phyloP scores from a whole-genome alignment of 1,140 invertebrate species.

The Eueides isabella region DNA sequence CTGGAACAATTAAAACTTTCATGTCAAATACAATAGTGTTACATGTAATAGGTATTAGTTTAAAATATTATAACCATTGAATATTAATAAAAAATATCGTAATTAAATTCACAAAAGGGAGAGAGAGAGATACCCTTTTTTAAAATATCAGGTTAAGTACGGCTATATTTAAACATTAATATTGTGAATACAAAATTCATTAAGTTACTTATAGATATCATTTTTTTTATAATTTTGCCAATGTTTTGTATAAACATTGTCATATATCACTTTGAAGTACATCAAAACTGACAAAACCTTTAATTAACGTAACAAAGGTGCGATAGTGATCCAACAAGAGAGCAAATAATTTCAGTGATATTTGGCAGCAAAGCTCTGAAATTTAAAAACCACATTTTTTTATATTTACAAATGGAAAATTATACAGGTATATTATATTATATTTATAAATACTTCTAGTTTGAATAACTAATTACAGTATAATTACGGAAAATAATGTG shows the following conservation, averaged over 20 bases:
- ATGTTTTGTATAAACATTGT: neutral
- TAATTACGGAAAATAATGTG: no score
- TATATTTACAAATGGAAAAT: no score
- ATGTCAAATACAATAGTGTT: neutral
- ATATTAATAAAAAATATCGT: neutral
- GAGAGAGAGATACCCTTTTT: no score
- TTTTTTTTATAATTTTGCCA: neutral
- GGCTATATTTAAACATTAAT: no score
- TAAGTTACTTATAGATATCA: no score
- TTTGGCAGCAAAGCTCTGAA: neutral
- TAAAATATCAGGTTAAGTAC: no score
- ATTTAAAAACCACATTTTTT: neutral
- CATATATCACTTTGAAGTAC: neutral
- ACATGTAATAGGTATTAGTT: neutral
- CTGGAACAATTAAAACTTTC: conserved; percentile 35
- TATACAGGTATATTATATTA: no score
- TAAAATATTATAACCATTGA: neutral
- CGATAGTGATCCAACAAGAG: neutral
- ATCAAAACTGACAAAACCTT: neutral
- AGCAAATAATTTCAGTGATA: neutral
- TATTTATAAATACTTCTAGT: no score
- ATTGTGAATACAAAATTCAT: no score
- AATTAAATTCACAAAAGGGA: neutral
- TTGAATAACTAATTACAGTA: no score
- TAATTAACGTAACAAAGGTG: neutral